These are phyloP conservation scores for Agrotis puta DNA, from an alignment of 2,888 invertebrate genomes.

Conservation along the genomic window DNA sequence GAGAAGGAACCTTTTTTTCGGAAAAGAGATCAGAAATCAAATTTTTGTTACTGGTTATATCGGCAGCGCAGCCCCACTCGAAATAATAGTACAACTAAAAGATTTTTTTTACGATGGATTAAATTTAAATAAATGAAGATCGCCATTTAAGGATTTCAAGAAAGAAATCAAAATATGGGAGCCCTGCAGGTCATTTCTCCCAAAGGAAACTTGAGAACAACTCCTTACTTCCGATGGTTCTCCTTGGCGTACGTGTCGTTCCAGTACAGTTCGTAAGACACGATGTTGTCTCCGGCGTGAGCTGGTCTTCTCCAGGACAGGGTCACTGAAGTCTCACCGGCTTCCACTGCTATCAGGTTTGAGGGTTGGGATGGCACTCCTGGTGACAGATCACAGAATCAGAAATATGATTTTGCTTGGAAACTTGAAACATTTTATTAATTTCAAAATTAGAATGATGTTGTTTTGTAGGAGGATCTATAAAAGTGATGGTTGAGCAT, in stretches of 20 bases:
- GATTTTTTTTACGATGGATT: neutral
- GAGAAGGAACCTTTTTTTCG: too few species aligned
- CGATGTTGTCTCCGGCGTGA: conserved; percentile 97
- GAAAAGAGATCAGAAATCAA: too few species aligned
- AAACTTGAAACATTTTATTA: neutral
- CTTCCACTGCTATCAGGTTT: conserved; percentile 96
- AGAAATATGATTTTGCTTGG: neutral
- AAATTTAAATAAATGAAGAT: neutral
- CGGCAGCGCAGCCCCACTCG: too few species aligned
- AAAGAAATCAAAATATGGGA: too few species aligned
- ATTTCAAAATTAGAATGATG: too few species aligned
- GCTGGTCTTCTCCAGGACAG: conserved; percentile 98
- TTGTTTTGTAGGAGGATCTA: too few species aligned
- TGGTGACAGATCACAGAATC: conserved; percentile 66
- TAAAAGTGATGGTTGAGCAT: too few species aligned
- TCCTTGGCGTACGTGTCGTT: conserved; percentile 98
- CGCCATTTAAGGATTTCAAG: neutral
- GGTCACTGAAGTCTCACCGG: conserved; percentile 97
- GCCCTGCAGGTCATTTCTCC: neutral
- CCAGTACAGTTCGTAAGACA: conserved; percentile 99
- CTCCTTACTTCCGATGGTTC: conserved; percentile 94
- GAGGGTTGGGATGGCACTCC: conserved; percentile 99
- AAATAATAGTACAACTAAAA: neutral
- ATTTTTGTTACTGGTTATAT: too few species aligned
- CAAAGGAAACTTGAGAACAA: neutral